Evolutionary conservation across 2,797 vertebrate species (phyloP), one percentile per base, ranked within the genome.

Genomic region (Sebastes glaucus): DNA sequence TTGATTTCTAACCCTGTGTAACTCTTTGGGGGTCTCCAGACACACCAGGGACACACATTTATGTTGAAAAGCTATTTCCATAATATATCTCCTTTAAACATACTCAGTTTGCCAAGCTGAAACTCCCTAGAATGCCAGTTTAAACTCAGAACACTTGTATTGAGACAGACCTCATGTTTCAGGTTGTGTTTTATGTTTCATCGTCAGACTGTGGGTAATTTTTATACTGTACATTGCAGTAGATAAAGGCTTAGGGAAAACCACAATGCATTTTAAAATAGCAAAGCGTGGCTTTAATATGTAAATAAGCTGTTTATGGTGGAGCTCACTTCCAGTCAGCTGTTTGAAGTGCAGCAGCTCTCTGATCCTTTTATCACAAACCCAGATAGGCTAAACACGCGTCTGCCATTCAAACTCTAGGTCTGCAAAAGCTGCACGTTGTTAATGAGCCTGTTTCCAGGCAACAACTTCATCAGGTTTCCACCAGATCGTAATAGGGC

Each of bases 401-500:
- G n/a, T 57, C 72, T 79, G 20, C 73, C 78, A 56, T 81, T 60
- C 78, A 65, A 30, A 76, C 56, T 63, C 25, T 53, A 49, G 18
- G 27, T 71, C 33, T 53, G 68, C 18, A 76, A 22, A 62, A 77
- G 76, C 79, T 35, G 77, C 80, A 74, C 3, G 18, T 80, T 80
- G 71, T 83, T 80, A 65, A 78, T 81, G 64, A 89, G 76, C 73
- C 27, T 70, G 82, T 90, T 90, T 81, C 88, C 56, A 88, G 73
- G 80, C 84, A 90, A 88, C 87, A 71, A 71, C 78, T 73, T 73
- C 60, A 78, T 80, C 79, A 82, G 71, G 59, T 75, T 72, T 79
- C 49, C 55, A 74, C 28, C 46, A 77, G 69, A 59, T n/a, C 38
- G 25, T 84, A 82, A 85, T 77, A 27, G 55, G 75, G 23, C 82